Base-by-base conservation (phyloP, 2,797 vertebrate genomes). In the Acestrorhynchus altus region DNA sequence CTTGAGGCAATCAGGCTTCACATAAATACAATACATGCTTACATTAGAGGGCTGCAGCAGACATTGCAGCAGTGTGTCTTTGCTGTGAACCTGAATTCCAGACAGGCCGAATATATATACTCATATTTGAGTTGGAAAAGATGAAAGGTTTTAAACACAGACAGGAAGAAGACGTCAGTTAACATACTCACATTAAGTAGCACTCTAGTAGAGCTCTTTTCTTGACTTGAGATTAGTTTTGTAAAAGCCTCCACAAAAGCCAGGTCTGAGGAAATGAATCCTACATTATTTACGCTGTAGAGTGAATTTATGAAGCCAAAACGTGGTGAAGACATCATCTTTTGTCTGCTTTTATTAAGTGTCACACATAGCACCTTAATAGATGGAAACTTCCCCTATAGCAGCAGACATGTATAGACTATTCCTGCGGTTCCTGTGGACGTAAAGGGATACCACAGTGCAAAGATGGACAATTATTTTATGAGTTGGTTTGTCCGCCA, bases 261-360 rank as follows among this genome's bases (percentile, higher is more conserved):
- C 77, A 52, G 13, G 77, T 84, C 81, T 18, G 35, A 88, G 83
- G 87, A 91, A 88, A 90, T 87, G 81, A 88, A 77, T 82, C 67
- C 86, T 91, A 68, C 87, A 90, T 92, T 91, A 92, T 93, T 92
- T 90, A 92, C 91, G 86, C 79, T 84, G 82, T 77, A n/a, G 79
- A 83, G 31, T 63, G 47, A 78, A 86, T 90, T 90, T 92, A 90
- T 91, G 88, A 90, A 86, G 86, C 86, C n/a, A 86, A 87, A 86
- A 88, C 88, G 76, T 85, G 85, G 87, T 87, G 86, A 83, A 85
- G 81, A 81, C 85, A 82, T 84, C 88, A 85, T 90, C 88, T 83
- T 87, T 87, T 86, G 83, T 90, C 85, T 86, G 74, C 82, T 85
- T 92, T 91, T 91, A 90, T 91, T 89, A 88, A 80, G 83, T 84